Evolutionary conservation across 2,888 invertebrate genomes (phyloP), one percentile per base, ranked within the genome.

Genomic region (Thereva nobilitata): DNA sequence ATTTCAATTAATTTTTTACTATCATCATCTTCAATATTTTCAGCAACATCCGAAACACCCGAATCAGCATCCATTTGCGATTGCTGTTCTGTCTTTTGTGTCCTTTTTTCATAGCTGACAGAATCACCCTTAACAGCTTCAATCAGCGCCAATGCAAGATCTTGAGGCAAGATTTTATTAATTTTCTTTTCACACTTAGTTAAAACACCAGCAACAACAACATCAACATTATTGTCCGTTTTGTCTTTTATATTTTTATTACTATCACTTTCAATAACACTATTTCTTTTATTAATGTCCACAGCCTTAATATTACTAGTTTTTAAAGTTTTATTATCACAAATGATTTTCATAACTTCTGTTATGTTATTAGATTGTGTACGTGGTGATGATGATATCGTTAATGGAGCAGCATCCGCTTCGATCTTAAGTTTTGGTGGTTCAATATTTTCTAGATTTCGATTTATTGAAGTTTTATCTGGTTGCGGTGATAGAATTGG

Each of bases 251-350:
- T 12, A 4, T 23, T n/a, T n/a, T 8, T 56, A 44, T 45, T 37
- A 45, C 35, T 23, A n/a, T 42, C 34, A 42, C 6, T 8, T 42
- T 37, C 45, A 35, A n/a, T 35, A 5, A 8, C 23, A 2, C 45
- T 53, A 23, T 38, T 6, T n/a, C 57, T 59, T 9, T 38, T 54
- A 49, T 5, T 37, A 5, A 45, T 56, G 52, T 59, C 69, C 45
- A 64, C 63, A 56, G 66, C 68, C 49, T 44, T 65, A 53, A 61
- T 66, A 50, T n/a, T 49, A 64, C 34, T 47, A 64, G n/a, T 54
- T 4, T 7, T 45, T 9, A 5, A 3, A 47, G 5, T 3, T 12
- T 9, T 50, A 49, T 37, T 65, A 65, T 65, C 65, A 65, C 65
- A 65, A 56, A 23, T 64, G 6, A 41, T 42, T 54, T 53, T n/a